Percentiles rank a stretch among this genome's conserved stretches.
These are phyloP conservation scores for Bubo bubo DNA, from an alignment of 2,113 vertebrate species.

Conservation along the genomic window DNA sequence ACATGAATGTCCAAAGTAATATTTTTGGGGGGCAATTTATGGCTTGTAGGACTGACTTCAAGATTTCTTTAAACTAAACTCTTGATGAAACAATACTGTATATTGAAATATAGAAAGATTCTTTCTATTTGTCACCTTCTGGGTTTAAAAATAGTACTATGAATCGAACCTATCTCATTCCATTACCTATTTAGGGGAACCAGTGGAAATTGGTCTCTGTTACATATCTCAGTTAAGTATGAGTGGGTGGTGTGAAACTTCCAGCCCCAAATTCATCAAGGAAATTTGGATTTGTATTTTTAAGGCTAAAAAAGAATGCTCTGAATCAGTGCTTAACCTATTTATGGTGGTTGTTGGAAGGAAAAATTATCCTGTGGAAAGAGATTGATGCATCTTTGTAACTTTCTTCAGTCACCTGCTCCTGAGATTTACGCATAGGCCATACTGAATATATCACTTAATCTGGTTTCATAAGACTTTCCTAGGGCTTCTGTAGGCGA, in stretches of 20 bases:
- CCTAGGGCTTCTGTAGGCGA: not conserved
- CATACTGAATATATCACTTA: not conserved
- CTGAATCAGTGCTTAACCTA: not conserved
- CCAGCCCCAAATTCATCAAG: not conserved
- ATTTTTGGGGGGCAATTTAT: not conserved
- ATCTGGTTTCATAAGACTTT: not conserved
- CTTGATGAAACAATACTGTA: not conserved
- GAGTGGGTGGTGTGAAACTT: not conserved
- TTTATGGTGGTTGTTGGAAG: not conserved
- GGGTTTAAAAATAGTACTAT: not conserved
- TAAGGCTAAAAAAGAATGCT: not conserved
- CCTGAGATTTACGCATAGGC: not conserved
- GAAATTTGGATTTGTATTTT: not conserved
- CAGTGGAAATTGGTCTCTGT: not conserved
- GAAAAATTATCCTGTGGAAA: not conserved
- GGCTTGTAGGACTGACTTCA: not conserved
- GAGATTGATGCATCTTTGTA: not conserved
- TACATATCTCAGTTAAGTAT: not conserved
- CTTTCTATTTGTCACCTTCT: not conserved
- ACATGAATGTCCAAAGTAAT: not conserved
- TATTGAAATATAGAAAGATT: not conserved
- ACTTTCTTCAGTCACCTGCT: not conserved
- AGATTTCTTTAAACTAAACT: not conserved
- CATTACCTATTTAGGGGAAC: not conserved
- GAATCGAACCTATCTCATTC: not conserved